phyloP scores from a whole-genome alignment of 2,797 vertebrate genomes.

The Helostoma temminkii region DNA sequence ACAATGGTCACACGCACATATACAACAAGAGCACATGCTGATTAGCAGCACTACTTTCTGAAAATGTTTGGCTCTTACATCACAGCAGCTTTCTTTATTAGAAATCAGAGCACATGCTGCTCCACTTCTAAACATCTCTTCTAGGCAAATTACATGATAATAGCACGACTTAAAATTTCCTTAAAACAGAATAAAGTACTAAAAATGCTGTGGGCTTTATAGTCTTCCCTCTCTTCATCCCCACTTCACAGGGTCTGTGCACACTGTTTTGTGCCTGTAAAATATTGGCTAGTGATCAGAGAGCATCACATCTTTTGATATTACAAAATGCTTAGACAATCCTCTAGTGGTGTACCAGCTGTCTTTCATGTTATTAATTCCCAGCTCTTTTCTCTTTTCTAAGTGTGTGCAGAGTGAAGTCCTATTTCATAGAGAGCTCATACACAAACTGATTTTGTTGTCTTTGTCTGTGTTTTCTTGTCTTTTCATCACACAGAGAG shows the following conservation, averaged over 20 bases:
- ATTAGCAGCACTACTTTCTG: neutral
- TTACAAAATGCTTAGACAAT: slow-evolving; percentile 15
- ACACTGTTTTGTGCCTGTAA: slow-evolving; percentile 32
- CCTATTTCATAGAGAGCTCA: neutral
- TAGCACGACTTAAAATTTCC: slow-evolving; percentile 8
- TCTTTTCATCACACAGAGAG: slow-evolving; percentile 86
- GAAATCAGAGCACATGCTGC: slow-evolving; percentile 23
- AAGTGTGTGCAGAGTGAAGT: slow-evolving; percentile 2
- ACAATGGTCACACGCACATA: neutral
- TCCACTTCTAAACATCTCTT: slow-evolving; percentile 34
- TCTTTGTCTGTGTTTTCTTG: slow-evolving; percentile 8
- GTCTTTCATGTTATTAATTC: slow-evolving; percentile 37
- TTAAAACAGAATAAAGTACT: slow-evolving; percentile 29
- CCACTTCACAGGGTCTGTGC: slow-evolving; percentile 42
- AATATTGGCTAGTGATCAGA: slow-evolving; percentile 55
- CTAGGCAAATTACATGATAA: slow-evolving; percentile 17
- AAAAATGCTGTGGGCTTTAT: slow-evolving; percentile 25
- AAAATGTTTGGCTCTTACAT: slow-evolving; percentile 25
- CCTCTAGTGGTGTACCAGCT: neutral
- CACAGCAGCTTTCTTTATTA: slow-evolving; percentile 22
- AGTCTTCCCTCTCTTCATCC: slow-evolving; percentile 24
- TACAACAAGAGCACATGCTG: neutral
- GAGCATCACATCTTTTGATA: slow-evolving; percentile 42
- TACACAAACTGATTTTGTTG: slow-evolving; percentile 1
- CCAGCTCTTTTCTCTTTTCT: slow-evolving; percentile 7